phyloP scores from a whole-genome alignment of 2,113 vertebrate genomes.

The Leptosomus discolor region DNA sequence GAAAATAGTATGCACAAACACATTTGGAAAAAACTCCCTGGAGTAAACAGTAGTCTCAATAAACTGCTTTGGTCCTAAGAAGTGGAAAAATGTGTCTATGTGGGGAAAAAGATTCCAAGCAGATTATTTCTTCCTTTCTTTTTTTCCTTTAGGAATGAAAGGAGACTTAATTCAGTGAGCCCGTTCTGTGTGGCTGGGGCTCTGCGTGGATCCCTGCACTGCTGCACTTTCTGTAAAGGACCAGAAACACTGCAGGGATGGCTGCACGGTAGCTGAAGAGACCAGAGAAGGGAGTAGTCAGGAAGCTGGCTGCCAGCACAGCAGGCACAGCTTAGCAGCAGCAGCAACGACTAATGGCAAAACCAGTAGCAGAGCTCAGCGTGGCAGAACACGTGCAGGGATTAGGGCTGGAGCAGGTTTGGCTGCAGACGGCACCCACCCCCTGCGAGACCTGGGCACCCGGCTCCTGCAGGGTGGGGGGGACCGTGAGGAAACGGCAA shows the following conservation, averaged over 20 bases:
- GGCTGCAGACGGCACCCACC: neutral
- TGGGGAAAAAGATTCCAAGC: neutral
- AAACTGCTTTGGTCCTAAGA: neutral
- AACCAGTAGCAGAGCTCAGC: neutral
- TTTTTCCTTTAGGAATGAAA: neutral
- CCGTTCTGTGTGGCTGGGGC: neutral
- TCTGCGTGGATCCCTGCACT: neutral
- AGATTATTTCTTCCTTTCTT: neutral
- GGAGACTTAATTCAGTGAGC: neutral
- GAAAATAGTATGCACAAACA: neutral
- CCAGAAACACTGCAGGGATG: neutral
- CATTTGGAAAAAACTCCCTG: neutral
- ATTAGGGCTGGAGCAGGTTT: neutral
- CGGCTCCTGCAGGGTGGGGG: accelerated
- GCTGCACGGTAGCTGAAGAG: neutral
- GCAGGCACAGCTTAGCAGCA: neutral
- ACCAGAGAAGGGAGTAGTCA: neutral
- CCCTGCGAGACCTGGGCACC: accelerated
- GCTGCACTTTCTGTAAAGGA: neutral
- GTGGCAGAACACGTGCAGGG: accelerated
- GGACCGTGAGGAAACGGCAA: accelerated
- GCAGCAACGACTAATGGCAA: neutral
- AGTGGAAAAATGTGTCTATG: neutral
- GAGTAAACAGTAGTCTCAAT: neutral
- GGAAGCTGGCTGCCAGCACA: neutral